phyloP scores from a whole-genome alignment of 2,113 vertebrate species.

The Pycnonotus jocosus region DNA sequence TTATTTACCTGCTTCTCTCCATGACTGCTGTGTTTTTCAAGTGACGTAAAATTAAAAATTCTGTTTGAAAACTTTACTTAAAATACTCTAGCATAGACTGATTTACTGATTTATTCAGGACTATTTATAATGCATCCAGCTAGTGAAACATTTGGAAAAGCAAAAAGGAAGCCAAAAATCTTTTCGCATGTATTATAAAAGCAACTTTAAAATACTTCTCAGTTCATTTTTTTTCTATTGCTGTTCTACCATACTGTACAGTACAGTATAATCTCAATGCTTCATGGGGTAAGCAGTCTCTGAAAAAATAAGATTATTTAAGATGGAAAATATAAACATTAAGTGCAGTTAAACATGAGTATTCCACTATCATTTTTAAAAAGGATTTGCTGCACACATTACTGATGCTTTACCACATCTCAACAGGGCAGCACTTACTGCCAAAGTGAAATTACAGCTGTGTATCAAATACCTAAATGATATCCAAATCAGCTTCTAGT shows the following conservation, averaged over 20 bases:
- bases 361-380: neutral
- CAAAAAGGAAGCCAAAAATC: slow-evolving; percentile 1
- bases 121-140: neutral
- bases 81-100: neutral
- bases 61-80: slow-evolving; percentile 48
- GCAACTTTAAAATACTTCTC: neutral
- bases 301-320: neutral
- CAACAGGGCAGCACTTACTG: neutral
- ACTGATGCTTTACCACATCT: neutral
- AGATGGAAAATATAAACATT: neutral
- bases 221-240: neutral
- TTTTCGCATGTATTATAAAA: neutral
- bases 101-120: slow-evolving; percentile 38
- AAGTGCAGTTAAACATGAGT: neutral
- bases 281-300: neutral
- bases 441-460: neutral
- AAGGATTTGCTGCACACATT: neutral
- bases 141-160: slow-evolving; percentile 2
- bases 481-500: neutral
- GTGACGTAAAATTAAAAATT: slow-evolving; percentile 48
- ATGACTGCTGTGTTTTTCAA: neutral
- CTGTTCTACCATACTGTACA: neutral
- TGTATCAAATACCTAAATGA: neutral
- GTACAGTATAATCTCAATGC: neutral
- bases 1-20: slow-evolving; percentile 54